Base-by-base conservation (phyloP, 1,140 invertebrate species). In the Brachionus koreanus region DNA sequence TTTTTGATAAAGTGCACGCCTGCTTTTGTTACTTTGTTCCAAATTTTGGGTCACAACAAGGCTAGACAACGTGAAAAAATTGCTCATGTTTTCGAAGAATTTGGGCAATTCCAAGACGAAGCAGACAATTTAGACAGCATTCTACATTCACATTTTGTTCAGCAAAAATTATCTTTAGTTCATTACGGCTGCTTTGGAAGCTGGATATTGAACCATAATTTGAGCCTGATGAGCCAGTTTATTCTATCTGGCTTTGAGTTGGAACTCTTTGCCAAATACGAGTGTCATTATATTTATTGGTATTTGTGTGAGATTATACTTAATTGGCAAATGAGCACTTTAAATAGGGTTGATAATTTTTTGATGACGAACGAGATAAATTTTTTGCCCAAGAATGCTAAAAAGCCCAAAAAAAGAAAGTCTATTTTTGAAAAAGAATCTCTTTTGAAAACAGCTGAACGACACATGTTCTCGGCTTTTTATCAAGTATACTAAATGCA, bases 221-320 rank as follows among this genome's bases (percentile, higher is more conserved):
- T 98, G 16, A 90, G 94, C 83, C 92, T 96, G n/a, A 98, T 98
- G 95, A 93, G 96, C 82, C 93, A 95, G 87, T 98, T 96, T 88
- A 90, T 97, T 25, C 90, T 98, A 82, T 93, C 94, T 74, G 96
- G 96, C 0, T 95, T 98, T 85, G 96, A 98, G 86, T 89, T 98
- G 16, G 95, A 98, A 87, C 89, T 98, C 0, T 98, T 98, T 89
- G 94, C 94, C 52, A 92, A 93, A n/a, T 95, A 97, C 86, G 96
- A 98, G 89, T 98, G 95, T 88, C 93, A 96, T 85, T 98, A 96
- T 86, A 93, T 97, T 83, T 97, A 93, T 89, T 96, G 95, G 95
- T 98, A 98, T 88, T 89, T 98, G 29, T 95, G 95, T 88, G 95
- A 98, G 89, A 95, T 96, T 88, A 89, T 98, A 3, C 97, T 95